A percentile compares a stretch with the other conserved stretches of the same genome.
phyloP scores from a whole-genome alignment of 2,888 invertebrate species.

The Nymphalis c-album region DNA sequence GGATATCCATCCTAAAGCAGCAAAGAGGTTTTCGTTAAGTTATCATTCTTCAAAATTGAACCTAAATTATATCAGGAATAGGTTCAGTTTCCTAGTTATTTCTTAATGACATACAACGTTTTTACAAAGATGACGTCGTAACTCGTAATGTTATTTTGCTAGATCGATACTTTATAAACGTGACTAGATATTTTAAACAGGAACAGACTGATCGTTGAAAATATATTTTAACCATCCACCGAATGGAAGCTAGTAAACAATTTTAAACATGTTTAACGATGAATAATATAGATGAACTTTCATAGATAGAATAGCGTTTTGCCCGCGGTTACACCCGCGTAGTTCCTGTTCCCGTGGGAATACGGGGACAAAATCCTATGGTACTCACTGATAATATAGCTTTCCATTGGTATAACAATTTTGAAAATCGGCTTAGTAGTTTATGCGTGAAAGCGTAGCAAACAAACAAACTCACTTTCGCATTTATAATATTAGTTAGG shows the following conservation, averaged over 20 bases:
- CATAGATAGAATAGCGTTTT: too few relatives aligned
- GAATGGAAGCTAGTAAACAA: not conserved
- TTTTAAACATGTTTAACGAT: not conserved
- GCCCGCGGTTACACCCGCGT: too few relatives aligned
- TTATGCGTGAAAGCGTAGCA: too few relatives aligned
- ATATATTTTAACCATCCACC: not conserved
- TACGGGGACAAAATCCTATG: too few relatives aligned
- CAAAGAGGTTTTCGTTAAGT: not conserved
- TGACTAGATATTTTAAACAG: constrained; percentile 24
- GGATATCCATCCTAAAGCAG: not conserved
- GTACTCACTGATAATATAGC: too few relatives aligned
- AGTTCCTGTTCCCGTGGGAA: too few relatives aligned
- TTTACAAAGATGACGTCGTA: constrained; percentile 10
- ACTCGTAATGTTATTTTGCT: constrained; percentile 10
- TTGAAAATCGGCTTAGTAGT: too few relatives aligned
- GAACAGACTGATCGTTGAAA: not conserved
- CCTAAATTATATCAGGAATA: not conserved
- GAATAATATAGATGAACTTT: too few relatives aligned
- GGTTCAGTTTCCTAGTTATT: not conserved
- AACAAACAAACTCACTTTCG: too few relatives aligned
- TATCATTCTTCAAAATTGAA: not conserved
- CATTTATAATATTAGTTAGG: too few relatives aligned
- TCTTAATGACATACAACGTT: not conserved
- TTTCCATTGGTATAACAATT: too few relatives aligned
- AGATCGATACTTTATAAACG: constrained; percentile 25